Base-by-base conservation (phyloP, 2,113 vertebrate species). In the Prietella phreatophila region DNA sequence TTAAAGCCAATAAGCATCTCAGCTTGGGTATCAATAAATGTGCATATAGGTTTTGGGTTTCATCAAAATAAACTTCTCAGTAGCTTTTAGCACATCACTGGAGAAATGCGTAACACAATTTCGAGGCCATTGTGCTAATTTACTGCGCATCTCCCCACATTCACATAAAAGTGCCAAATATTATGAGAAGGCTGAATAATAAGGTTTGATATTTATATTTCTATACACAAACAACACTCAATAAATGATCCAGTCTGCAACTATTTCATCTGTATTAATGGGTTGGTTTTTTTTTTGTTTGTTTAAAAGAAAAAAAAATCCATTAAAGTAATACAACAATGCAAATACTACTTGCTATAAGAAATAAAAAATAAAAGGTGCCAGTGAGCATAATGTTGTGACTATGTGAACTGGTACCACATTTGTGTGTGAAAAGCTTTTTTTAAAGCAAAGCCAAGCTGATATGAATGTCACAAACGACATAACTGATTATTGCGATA, bases 21-120 rank as follows among this genome's bases (percentile, higher is more conserved):
- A 27, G 91, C 87, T 90, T 91, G 91, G 33, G 92, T 90, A 93
- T 90, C 33, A 89, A 73, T 63, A 82, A 67, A 55, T 20, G 33
- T 42, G 83, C 89, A 83, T 69, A 88, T 81, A 69, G 1, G 17
- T 33, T 89, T 91, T 85, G 63, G 85, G 76, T 85, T 91, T 85
- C 36, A 71, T 89, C 14, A 75, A 7, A 50, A 73, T 50, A 78
- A 75, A 2, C 86, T 84, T 82, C 83, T 90, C 87, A 58, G 27
- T 0, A 47, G 42, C 56, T 60, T 25, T 47, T 55, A 84, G 89
- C 88, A 91, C 76, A 85, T 84, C 81, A 78, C 25, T 71, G 71
- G 33, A 61, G 30, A 36, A 58, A 80, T 67, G 36, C 53, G n/a
- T 82, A 73, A 30, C 81, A 84, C 91, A 91, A 91, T 90, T 91